Evolutionary conservation across 2,888 invertebrate genomes (phyloP), one percentile per base, ranked within the genome.

Genomic region (Schizaphis graminum): DNA sequence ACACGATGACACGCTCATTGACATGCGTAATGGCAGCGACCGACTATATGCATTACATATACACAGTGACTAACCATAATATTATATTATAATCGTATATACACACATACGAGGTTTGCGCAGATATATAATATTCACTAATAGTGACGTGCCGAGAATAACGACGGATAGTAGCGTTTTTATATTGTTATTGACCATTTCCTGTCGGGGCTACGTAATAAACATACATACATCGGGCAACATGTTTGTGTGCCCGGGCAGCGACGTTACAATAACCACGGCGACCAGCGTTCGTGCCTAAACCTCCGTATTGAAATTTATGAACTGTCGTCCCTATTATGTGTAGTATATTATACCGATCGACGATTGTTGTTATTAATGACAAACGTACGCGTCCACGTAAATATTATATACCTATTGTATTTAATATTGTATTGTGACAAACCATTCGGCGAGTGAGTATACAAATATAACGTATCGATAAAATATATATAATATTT

Each of bases 131-230:
- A 67, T 92, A 92, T 92, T 91, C 67, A 88, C 92, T 88, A 88
- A 88, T 61, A 49, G 88, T 92, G 53, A 92, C 92, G 92, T 92
- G 92, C 67, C 53, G 67, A 44, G 92, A 92, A 92, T 92, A 26
- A 67, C 28, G 87, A 88, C 61, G 41, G 11, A 24, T 61, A n/a
- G n/a, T n/a, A 92, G 61, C 13, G 87, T 61, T 88, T 88, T 92
- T 92, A 92, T 88, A 92, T 88, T 88, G 67, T 92, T 92, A 77
- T 92, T 92, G 67, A 92, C 88, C 88, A n/a, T 88, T 92, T 92
- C 92, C 92, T 92, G 92, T 92, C 67, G 67, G 41, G 67, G 67
- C 49, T 11, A 85, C 91, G 56, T 56, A 91, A 41, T 90, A 53
- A 77, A 35, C 41, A 28, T 57, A n/a, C 26, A 44, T 21, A n/a